Conservation (phyloP, 1,140 invertebrate genomes). For the Tachypleus tridentatus region DNA sequence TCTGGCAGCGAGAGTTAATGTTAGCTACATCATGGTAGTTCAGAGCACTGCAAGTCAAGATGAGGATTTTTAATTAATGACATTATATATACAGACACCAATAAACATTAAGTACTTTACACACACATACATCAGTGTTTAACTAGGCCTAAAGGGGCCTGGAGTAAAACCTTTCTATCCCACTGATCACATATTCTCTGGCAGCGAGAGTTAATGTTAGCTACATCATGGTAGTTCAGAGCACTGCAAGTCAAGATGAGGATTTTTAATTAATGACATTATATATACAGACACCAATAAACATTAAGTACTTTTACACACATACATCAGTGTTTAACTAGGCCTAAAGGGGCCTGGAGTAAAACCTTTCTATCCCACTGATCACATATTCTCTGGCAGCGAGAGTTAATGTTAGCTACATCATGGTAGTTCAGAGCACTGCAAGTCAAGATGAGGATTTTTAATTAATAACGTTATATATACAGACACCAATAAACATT, state of each 20-base stretch:
- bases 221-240: conserved; percentile 92
- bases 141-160: no score
- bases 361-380: conserved; percentile 66
- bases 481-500: no score
- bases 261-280: background rate
- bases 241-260: conserved; percentile 46
- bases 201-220: conserved; percentile 85
- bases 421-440: conserved; percentile 95
- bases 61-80: background rate
- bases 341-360: no score
- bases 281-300: no score
- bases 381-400: conserved; percentile 81
- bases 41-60: conserved; percentile 53
- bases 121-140: no score
- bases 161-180: conserved; percentile 59
- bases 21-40: conserved; percentile 92
- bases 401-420: conserved; percentile 78
- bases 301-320: no score
- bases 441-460: conserved; percentile 22
- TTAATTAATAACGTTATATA: no score
- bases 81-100: no score
- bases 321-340: no score
- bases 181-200: conserved; percentile 69
- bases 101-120: no score
- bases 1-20: conserved; percentile 90